Base-by-base conservation (phyloP, 2,113 vertebrate genomes). In the Pygoscelis antarcticus region DNA sequence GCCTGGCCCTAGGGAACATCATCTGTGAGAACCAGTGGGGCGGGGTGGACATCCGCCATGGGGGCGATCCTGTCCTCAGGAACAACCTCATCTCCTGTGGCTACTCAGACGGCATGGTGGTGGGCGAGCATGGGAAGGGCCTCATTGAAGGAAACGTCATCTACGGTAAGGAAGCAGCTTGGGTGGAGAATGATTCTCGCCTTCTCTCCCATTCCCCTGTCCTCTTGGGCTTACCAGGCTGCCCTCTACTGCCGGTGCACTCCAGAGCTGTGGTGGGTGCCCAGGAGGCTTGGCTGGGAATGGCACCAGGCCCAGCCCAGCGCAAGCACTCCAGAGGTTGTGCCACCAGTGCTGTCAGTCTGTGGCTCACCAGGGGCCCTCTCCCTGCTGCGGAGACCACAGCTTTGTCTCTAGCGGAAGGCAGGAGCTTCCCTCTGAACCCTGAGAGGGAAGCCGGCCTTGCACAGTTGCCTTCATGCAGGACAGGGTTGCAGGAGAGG, bases 1-100 rank as follows among this genome's bases (percentile, higher is more conserved):
- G 40, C 29, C 92, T 61, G 83, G 61, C 74, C 65, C 9, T 64
- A 99, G 99, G 99, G 92, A 99, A 99, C 8, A 97, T 99, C 55
- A 99, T 99, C 92, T 98, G 98, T 38, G 98, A 99, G 97, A 99
- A 99, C 95, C 99, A 99, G 87, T 99, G 99, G 99, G 99, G 99
- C 0, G 99, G 99, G 1, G 99, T 98, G 11, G 99, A 99, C 95
- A 99, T 99, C 96, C 98, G 99, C 27, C 98, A 98, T 17, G 99
- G 99, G 18, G 99, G 98, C 0, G 97, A 99, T 87, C 99, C 99
- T 0, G 42, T 99, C 68, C 97, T 99, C 80, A 98, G 97, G 92
- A 99, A 98, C 97, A 99, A 99, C 97, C 98, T 99, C 93, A 99
- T 99, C 97, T 99, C 99, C 95, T 98, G 99, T 1, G 99, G 99